phyloP scores from a whole-genome alignment of 2,888 invertebrate species.

The Sicus ferrugineus region DNA sequence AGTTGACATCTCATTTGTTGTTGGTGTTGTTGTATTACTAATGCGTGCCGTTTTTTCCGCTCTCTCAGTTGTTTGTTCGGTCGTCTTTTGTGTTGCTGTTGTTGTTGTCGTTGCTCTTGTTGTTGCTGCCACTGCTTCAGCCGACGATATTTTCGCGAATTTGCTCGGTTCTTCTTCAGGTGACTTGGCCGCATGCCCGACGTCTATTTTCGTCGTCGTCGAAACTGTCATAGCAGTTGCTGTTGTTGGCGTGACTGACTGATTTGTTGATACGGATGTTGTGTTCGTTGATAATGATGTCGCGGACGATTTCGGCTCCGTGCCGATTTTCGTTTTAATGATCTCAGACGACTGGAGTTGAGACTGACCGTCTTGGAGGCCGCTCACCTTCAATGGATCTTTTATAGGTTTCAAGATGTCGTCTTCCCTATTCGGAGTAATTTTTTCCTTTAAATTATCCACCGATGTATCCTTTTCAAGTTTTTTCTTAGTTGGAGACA shows the following conservation, averaged over 20 bases:
- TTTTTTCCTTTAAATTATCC: constrained; percentile 1
- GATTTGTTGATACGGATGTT: constrained; percentile 41
- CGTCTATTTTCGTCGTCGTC: constrained; percentile 60
- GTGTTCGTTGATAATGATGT: constrained; percentile 38
- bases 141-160: constrained; percentile 45
- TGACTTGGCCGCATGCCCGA: constrained; percentile 63
- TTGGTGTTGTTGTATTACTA: constrained; percentile 44
- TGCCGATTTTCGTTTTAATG: not conserved
- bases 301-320: constrained; percentile 34
- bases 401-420: constrained; percentile 39
- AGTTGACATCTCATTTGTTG: constrained; percentile 36
- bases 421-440: constrained; percentile 1
- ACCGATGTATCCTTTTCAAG: not conserved
- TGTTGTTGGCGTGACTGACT: constrained; percentile 39
- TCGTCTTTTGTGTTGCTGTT: constrained; percentile 34
- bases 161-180: constrained; percentile 53
- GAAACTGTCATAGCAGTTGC: constrained; percentile 42
- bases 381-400: constrained; percentile 31
- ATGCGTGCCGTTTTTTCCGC: constrained; percentile 46
- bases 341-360: not conserved
- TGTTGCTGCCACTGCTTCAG: constrained; percentile 43
- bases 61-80: constrained; percentile 37
- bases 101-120: constrained; percentile 41
- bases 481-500: not conserved
- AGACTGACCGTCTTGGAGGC: not conserved